phyloP scores from a whole-genome alignment of 1,140 invertebrate genomes.

The Diachasmimorpha longicaudata region DNA sequence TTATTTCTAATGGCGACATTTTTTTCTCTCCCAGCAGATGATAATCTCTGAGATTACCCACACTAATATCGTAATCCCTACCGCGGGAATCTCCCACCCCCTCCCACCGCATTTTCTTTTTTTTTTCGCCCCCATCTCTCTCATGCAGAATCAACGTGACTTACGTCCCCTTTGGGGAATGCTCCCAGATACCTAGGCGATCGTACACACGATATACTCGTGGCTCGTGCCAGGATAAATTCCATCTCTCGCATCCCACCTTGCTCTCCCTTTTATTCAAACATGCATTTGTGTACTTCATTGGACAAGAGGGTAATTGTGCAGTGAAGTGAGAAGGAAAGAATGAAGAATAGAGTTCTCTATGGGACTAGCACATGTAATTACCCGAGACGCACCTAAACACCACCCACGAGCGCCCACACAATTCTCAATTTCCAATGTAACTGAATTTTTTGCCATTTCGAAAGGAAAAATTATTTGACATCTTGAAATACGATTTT shows the following conservation, averaged over 20 bases:
- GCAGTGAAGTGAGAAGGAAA: conserved; percentile 23
- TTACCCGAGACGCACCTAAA: conserved; percentile 47
- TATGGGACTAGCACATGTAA: conserved; percentile 35
- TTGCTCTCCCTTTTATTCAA: background rate
- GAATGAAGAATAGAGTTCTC: background rate
- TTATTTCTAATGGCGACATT: background rate
- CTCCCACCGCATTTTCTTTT: background rate
- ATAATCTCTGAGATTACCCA: background rate
- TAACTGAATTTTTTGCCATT: too few relatives aligned
- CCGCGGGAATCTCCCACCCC: background rate
- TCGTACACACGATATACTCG: conserved; percentile 16
- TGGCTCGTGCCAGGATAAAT: conserved; percentile 27
- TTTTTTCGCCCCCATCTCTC: background rate
- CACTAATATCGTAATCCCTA: background rate
- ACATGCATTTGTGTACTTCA: background rate
- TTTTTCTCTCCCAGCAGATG: background rate
- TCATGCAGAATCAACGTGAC: conserved; percentile 14
- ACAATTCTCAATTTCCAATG: background rate
- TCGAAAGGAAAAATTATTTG: too few relatives aligned
- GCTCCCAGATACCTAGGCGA: conserved; percentile 12
- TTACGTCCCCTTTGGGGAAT: conserved; percentile 23
- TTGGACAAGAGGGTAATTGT: conserved; percentile 39
- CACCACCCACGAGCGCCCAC: conserved; percentile 48
- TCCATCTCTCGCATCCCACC: background rate
- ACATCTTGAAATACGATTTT: too few relatives aligned